Evolutionary conservation across 2,797 vertebrate genomes (phyloP).

Genomic region (Psittacula echo): DNA sequence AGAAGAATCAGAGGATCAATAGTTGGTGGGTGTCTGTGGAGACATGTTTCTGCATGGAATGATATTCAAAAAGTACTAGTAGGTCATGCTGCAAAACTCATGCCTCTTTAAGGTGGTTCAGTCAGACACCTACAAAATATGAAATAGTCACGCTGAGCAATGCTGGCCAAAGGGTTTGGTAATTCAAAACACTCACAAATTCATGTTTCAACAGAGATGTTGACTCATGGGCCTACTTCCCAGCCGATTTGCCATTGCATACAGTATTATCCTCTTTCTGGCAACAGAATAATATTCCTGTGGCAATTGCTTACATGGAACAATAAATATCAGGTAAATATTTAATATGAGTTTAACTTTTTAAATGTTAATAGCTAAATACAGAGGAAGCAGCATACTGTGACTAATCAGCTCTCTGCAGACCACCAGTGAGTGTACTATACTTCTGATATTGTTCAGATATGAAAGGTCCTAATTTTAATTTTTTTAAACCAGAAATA

Average conservation of each 20-base stretch:
- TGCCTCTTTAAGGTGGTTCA: not conserved
- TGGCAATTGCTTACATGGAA: slow-evolving; percentile 1
- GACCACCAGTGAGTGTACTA: not conserved
- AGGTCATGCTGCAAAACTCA: not conserved
- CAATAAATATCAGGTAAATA: slow-evolving; percentile 27
- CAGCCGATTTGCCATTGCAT: not conserved
- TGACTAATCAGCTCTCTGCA: slow-evolving; percentile 18
- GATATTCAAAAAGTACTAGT: not conserved
- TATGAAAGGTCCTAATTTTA: not conserved
- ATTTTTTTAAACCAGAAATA: not conserved
- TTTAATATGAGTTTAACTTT: slow-evolving; percentile 23
- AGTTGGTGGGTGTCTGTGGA: not conserved
- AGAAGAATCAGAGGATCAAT: not conserved
- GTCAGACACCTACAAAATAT: not conserved
- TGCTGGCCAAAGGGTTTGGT: not conserved
- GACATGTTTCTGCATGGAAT: not conserved
- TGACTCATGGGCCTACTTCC: not conserved
- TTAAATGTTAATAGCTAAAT: not conserved
- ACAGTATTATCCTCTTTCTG: not conserved
- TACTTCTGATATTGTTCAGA: not conserved
- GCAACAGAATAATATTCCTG: not conserved
- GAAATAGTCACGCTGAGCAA: not conserved
- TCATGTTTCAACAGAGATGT: not conserved
- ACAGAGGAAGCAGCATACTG: not conserved
- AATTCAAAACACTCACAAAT: not conserved